Percentiles rank a stretch among this genome's conserved stretches.
Conservation (phyloP, 2,797 vertebrate genomes). For the Adelosebastes latens region DNA sequence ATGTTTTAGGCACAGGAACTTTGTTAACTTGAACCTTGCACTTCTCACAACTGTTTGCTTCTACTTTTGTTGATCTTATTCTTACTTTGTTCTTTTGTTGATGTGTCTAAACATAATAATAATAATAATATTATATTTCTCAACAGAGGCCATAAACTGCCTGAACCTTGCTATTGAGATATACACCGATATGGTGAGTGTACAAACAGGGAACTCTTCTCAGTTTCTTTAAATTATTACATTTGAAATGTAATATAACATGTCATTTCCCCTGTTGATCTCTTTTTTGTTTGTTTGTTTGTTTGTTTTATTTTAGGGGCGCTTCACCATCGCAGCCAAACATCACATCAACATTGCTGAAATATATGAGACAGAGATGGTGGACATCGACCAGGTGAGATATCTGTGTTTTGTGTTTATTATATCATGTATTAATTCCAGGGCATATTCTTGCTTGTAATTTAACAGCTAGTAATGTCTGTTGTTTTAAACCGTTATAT, state of each 20-base stretch:
- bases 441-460: not conserved
- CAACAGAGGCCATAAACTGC: conserved; percentile 82
- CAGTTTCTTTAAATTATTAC: not conserved
- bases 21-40: not conserved
- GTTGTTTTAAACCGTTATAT: not conserved
- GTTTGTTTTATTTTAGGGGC: conserved; percentile 79
- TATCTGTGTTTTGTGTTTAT: not conserved
- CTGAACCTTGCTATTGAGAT: conserved; percentile 89
- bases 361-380: conserved; percentile 92
- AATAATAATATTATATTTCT: conserved; percentile 26
- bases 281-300: not conserved
- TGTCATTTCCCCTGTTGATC: not conserved
- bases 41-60: not conserved
- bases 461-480: not conserved
- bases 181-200: conserved; percentile 87
- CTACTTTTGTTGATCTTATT: not conserved
- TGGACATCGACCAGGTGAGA: conserved; percentile 92
- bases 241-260: not conserved
- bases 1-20: not conserved
- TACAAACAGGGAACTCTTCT: not conserved
- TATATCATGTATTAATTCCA: not conserved
- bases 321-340: conserved; percentile 95
- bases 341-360: conserved; percentile 94
- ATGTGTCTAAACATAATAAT: not conserved
- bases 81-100: not conserved